Evolutionary conservation across 1,140 invertebrate genomes (phyloP).

Genomic region (Venturia canescens): DNA sequence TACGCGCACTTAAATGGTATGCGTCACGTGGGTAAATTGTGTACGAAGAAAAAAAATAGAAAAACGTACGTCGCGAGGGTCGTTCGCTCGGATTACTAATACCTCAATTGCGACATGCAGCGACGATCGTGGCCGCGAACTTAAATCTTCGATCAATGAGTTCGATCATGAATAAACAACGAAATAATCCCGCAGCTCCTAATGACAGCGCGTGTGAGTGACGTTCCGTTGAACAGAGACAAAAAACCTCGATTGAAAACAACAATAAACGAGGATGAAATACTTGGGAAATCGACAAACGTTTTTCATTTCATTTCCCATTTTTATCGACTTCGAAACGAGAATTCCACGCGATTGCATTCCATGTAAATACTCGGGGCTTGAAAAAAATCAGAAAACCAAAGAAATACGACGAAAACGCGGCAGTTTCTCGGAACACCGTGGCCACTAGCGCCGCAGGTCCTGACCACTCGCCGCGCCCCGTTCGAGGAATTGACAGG

Average conservation of each 20-base stretch:
- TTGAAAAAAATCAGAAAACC: no score
- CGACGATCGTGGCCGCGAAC: slow-evolving; percentile 23
- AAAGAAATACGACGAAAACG: no score
- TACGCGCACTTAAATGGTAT: not conserved
- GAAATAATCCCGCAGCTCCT: not conserved
- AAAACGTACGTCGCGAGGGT: slow-evolving; percentile 30
- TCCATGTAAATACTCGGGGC: no score
- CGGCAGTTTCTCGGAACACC: no score
- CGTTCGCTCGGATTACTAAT: not conserved
- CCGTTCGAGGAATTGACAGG: no score
- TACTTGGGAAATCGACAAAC: not conserved
- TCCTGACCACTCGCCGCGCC: no score
- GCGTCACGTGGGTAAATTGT: slow-evolving; percentile 9
- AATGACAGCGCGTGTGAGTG: no score
- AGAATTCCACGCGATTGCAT: no score
- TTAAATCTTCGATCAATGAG: slow-evolving; percentile 31
- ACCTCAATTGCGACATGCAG: not conserved
- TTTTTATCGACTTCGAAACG: no score
- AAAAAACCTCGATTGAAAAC: no score
- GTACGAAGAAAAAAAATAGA: not conserved
- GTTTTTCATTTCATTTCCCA: not conserved
- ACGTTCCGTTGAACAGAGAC: not conserved
- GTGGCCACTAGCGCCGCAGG: no score
- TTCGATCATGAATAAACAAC: not conserved
- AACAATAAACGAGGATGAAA: no score